A percentile compares a stretch with the other conserved stretches of the same genome.
These are phyloP conservation scores for Anastrepha obliqua DNA, from an alignment of 1,140 invertebrate species.

Conservation along the genomic window DNA sequence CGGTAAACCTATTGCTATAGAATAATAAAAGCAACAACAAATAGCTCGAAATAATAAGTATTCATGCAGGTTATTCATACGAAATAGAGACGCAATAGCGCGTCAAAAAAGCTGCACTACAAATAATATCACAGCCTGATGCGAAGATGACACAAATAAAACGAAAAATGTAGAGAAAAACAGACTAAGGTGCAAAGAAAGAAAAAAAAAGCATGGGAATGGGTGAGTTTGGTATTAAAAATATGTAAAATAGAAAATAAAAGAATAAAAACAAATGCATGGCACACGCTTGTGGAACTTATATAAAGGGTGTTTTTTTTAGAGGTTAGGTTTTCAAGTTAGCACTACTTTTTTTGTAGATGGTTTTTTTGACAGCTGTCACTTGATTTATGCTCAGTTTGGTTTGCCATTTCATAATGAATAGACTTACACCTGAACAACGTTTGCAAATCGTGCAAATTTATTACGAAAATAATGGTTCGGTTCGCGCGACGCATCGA, in stretches of 20 bases:
- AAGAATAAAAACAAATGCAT: too few species aligned
- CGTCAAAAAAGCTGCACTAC: background rate
- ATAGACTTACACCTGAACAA: too few species aligned
- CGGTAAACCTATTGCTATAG: background rate
- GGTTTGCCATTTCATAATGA: too few species aligned
- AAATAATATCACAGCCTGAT: conserved; percentile 10
- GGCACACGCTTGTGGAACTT: too few species aligned
- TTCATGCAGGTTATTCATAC: background rate
- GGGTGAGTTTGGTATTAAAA: background rate
- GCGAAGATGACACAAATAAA: conserved; percentile 4
- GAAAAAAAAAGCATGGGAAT: background rate
- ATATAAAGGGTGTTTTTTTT: too few species aligned
- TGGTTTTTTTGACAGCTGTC: too few species aligned
- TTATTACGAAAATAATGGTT: too few species aligned
- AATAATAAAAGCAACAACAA: background rate
- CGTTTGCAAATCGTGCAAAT: too few species aligned
- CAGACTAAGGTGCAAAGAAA: background rate
- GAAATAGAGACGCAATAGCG: background rate
- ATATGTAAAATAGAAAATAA: background rate
- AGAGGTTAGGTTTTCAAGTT: too few species aligned
- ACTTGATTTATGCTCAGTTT: too few species aligned
- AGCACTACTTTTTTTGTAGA: too few species aligned
- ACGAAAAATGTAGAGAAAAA: background rate
- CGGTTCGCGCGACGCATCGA: too few species aligned
- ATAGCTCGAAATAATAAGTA: conserved; percentile 1